Conservation (phyloP, 2,888 invertebrate genomes). For the Scaeva pyrastri region DNA sequence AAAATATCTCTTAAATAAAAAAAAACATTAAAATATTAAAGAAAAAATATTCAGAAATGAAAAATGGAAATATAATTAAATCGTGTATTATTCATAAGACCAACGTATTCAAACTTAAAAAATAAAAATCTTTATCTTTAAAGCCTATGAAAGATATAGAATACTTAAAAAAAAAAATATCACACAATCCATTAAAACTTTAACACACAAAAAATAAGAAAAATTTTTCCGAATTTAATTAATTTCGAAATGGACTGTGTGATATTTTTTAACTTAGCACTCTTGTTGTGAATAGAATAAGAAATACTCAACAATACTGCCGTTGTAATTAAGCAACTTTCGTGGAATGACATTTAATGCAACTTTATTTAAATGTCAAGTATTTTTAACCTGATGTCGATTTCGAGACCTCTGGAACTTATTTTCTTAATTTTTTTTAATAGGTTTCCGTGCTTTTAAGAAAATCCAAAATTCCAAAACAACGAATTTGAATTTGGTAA, state of each 20-base stretch:
- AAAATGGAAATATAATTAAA: not conserved
- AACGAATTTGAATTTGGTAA: not conserved
- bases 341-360: not conserved
- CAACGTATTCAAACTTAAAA: not conserved
- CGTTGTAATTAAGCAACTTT: not conserved
- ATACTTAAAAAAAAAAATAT: not conserved
- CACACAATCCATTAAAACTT: not conserved
- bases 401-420: too few relatives aligned
- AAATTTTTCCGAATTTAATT: not conserved
- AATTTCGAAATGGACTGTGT: not conserved
- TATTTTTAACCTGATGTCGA: not conserved
- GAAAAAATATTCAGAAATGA: not conserved
- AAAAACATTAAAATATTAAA: not conserved
- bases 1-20: not conserved
- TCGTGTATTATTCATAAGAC: not conserved
- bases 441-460: too few relatives aligned
- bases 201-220: not conserved
- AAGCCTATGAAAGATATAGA: not conserved
- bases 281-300: not conserved
- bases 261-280: not conserved
- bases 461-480: too few relatives aligned
- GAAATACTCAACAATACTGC: conserved; percentile 20
- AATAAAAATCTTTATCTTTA: not conserved
- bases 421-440: not conserved
- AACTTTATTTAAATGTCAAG: not conserved